Evolutionary conservation across 2,113 vertebrate genomes (phyloP), one percentile per base, ranked within the genome.

Genomic region (Siniperca chuatsi): DNA sequence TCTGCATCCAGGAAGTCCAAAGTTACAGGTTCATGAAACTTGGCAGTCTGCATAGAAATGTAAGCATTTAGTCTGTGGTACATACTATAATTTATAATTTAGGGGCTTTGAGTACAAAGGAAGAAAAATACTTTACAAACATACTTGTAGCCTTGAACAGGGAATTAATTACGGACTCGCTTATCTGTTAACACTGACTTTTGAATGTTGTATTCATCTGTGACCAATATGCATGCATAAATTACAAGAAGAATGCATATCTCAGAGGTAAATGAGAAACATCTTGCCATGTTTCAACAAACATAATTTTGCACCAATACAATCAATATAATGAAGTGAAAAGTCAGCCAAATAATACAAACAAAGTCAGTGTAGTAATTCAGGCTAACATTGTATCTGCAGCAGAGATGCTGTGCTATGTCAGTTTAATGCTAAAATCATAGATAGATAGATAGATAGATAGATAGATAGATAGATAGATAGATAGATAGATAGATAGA

Each of bases 1-100:
- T 96, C 95, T 8, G 95, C 95, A 77, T 96, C 95, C 62, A 96
- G 88, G 81, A 96, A 95, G 90, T 96, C 95, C 85, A 96, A 86
- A 1, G 95, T 95, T 13, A 95, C 94, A n/a, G 95, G 94, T 83
- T 95, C 95, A 61, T 94, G 65, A 82, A 95, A 95, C 80, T 91
- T 92, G 62, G 84, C 90, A 20, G 92, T 95, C 95, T 96, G 25
- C 7, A 40, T 0, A 33, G 65, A 81, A 82, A 86, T 7, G 52
- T 3, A 82, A 68, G 23, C 7, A 81, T 72, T 88, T 73, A 85
- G 37, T 73, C 44, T 79, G n/a, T 21, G 40, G 21, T 54, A 23
- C 6, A 71, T 55, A 72, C 1, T 66, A 25, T 54, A 64, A 81
- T 78, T 69, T 8, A 75, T 12, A 33, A 37, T 62, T 6, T 25